Percentiles rank a stretch among this genome's conserved stretches.
Conservation (phyloP, 1,140 invertebrate species). For the Penaeus chinensis region DNA sequence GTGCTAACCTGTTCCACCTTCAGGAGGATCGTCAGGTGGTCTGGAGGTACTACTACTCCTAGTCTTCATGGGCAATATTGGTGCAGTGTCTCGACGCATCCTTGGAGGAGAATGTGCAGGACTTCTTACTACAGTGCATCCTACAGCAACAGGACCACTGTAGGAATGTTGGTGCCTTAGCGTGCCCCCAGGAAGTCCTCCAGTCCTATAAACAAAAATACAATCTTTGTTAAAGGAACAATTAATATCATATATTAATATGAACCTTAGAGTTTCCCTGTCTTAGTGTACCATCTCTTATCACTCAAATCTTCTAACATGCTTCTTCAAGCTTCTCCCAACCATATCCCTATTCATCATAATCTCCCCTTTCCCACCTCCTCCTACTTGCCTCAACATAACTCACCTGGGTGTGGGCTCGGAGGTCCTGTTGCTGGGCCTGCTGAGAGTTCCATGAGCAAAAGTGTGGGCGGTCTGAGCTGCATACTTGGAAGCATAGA, state of each 20-base stretch:
- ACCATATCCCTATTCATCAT: too few relatives aligned
- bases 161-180: conserved; percentile 53
- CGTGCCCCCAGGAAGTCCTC: conserved; percentile 25
- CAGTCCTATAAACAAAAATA: background rate
- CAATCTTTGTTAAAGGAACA: too few relatives aligned
- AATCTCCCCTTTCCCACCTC: too few relatives aligned
- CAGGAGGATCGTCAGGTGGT: conserved; percentile 38
- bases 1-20: conserved; percentile 39
- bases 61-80: conserved; percentile 41
- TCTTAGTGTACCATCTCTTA: too few relatives aligned
- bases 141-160: conserved; percentile 47
- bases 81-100: conserved; percentile 67
- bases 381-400: too few relatives aligned
- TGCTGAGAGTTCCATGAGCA: conserved; percentile 61
- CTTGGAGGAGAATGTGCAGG: conserved; percentile 72
- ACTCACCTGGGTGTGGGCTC: conserved; percentile 44
- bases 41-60: conserved; percentile 42
- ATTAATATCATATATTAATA: too few relatives aligned
- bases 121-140: conserved; percentile 63
- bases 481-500: conserved; percentile 75
- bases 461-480: conserved; percentile 63
- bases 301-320: too few relatives aligned
- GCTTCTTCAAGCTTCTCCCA: too few relatives aligned
- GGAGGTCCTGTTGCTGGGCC: conserved; percentile 36
- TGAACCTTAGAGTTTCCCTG: too few relatives aligned